Conservation (phyloP, 2,113 vertebrate genomes). For the Rutilus rutilus region DNA sequence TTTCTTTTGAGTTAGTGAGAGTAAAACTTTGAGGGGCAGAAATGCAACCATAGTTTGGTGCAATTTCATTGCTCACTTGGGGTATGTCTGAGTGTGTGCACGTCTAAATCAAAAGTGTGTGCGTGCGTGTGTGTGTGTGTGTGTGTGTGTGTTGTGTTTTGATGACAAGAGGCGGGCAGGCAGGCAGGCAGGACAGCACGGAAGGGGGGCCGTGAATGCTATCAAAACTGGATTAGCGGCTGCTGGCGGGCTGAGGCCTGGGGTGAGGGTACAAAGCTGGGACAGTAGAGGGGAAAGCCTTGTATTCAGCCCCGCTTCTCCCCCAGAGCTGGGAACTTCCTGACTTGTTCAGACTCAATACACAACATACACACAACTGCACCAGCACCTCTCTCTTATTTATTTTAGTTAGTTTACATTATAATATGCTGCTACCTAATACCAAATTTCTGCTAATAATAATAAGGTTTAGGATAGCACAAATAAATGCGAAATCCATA, state of each 20-base stretch:
- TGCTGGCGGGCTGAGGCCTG: conserved; percentile 59
- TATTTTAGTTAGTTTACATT: neutral
- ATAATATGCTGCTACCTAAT: neutral
- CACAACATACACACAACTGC: neutral
- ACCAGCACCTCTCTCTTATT: neutral
- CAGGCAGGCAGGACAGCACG: conserved; percentile 8
- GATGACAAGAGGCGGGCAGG: conserved; percentile 47
- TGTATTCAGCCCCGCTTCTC: conserved; percentile 59
- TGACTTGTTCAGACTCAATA: conserved; percentile 51
- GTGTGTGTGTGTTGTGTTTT: conserved; percentile 31
- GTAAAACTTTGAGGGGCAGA: neutral
- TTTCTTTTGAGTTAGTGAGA: conserved; percentile 8
- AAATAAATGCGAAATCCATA: neutral
- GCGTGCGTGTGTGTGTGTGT: neutral
- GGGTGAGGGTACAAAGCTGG: conserved; percentile 65
- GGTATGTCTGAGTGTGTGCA: neutral
- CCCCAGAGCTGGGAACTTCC: conserved; percentile 66
- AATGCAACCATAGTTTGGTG: conserved; percentile 13
- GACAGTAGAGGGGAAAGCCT: conserved; percentile 64
- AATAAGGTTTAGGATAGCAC: neutral
- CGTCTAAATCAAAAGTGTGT: neutral
- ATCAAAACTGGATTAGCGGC: conserved; percentile 78
- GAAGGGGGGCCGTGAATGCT: conserved; percentile 67
- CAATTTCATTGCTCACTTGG: neutral
- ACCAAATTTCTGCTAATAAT: neutral